These are phyloP conservation scores for Parapsyche elsis DNA, from an alignment of 1,140 invertebrate species.

Conservation along the genomic window DNA sequence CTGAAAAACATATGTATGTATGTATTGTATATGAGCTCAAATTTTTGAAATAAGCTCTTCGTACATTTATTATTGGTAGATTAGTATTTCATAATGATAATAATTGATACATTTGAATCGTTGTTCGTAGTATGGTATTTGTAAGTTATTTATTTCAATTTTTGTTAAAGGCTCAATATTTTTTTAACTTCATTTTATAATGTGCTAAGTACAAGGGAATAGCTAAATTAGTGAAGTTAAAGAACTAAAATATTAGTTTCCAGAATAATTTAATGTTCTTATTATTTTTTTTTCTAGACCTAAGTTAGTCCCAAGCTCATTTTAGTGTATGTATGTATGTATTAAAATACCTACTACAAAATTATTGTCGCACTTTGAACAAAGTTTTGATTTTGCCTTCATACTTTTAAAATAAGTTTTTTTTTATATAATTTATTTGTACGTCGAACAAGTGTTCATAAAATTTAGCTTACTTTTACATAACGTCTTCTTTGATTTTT, in stretches of 20 bases:
- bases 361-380: constrained; percentile 38
- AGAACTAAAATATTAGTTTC: background rate
- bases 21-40: too few relatives aligned
- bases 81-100: too few relatives aligned
- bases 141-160: too few relatives aligned
- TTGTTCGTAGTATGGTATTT: too few relatives aligned
- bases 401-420: background rate
- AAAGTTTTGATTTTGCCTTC: background rate
- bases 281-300: constrained; percentile 5
- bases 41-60: too few relatives aligned
- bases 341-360: constrained; percentile 26
- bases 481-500: background rate
- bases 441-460: background rate
- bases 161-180: background rate
- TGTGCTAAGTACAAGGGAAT: too few relatives aligned
- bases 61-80: too few relatives aligned
- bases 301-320: constrained; percentile 43
- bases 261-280: background rate
- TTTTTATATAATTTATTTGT: background rate
- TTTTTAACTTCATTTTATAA: background rate
- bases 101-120: too few relatives aligned
- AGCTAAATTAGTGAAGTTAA: background rate
- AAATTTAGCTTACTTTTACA: background rate
- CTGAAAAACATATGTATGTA: too few relatives aligned
- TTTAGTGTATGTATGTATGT: too few relatives aligned